A percentile compares a stretch with the other conserved stretches of the same genome.
Evolutionary conservation across 2,113 vertebrate species (phyloP).

Genomic region (Trogon melanurus): DNA sequence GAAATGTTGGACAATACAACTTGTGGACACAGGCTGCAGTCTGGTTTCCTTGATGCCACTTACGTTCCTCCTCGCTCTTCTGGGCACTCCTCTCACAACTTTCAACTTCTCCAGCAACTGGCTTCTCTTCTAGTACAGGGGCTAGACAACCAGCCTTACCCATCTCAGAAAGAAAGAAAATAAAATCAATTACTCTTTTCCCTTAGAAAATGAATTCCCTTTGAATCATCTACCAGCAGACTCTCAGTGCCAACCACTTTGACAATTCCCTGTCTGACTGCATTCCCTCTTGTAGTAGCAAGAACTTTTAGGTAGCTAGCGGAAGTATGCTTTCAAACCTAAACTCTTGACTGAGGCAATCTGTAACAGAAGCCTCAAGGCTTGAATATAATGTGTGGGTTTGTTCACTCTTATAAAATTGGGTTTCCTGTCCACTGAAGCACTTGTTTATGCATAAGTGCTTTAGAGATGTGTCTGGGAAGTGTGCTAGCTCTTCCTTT

Average conservation of each 20-base stretch:
- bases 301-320: neutral
- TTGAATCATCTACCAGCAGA: neutral
- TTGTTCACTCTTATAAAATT: neutral
- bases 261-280: neutral
- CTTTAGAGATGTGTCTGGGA: neutral
- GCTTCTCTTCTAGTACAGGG: neutral
- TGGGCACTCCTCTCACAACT: neutral
- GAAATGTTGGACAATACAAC: neutral
- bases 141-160: neutral
- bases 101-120: neutral
- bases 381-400: neutral
- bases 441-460: neutral
- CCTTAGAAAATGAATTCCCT: neutral
- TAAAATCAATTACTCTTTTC: neutral
- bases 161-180: neutral
- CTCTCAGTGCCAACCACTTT: neutral
- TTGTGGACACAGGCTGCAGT: neutral
- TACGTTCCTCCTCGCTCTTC: neutral
- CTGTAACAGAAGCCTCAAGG: neutral
- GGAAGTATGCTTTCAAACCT: neutral
- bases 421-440: neutral
- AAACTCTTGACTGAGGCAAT: neutral
- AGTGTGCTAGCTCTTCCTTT: neutral
- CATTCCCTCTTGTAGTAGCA: neutral
- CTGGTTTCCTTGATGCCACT: neutral